Evolutionary conservation across 1,140 invertebrate species (phyloP).

Genomic region (Heliconius eleuchia): DNA sequence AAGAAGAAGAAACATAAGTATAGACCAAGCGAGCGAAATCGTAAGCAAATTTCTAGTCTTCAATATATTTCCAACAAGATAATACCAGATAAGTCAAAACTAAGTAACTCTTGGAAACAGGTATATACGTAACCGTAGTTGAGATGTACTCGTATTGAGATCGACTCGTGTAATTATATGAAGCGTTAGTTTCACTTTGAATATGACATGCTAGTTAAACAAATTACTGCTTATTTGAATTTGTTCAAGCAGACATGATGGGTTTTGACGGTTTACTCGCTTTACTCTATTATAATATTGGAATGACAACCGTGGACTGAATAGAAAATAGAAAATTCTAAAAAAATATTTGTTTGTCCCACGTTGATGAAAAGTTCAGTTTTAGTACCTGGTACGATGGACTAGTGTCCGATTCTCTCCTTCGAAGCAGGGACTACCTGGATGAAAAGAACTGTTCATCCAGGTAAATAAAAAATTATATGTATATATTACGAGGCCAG

Average conservation of each 20-base stretch:
- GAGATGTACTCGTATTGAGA: background rate
- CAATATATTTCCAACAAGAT: background rate
- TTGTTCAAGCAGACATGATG: background rate
- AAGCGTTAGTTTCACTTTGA: slow-evolving; percentile 26
- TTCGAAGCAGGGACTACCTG: too few species aligned
- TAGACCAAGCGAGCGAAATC: too few species aligned
- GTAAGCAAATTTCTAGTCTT: background rate
- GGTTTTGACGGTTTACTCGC: background rate
- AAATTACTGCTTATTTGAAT: slow-evolving; percentile 21
- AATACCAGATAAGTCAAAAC: background rate
- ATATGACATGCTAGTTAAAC: slow-evolving; percentile 32
- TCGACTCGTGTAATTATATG: background rate
- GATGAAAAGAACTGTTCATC: too few species aligned
- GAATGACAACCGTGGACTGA: background rate
- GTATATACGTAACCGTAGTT: background rate
- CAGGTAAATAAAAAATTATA: too few species aligned
- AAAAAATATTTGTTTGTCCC: too few species aligned
- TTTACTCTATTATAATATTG: background rate
- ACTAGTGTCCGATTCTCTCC: too few species aligned
- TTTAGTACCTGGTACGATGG: too few species aligned
- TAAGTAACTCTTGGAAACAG: background rate
- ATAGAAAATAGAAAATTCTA: too few species aligned
- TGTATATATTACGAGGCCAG: too few species aligned
- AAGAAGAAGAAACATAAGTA: too few species aligned
- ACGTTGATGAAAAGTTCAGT: too few species aligned